phyloP scores from a whole-genome alignment of 30 jellyfish, hydroid and myxozoan species.

The Mastigias papua region DNA sequence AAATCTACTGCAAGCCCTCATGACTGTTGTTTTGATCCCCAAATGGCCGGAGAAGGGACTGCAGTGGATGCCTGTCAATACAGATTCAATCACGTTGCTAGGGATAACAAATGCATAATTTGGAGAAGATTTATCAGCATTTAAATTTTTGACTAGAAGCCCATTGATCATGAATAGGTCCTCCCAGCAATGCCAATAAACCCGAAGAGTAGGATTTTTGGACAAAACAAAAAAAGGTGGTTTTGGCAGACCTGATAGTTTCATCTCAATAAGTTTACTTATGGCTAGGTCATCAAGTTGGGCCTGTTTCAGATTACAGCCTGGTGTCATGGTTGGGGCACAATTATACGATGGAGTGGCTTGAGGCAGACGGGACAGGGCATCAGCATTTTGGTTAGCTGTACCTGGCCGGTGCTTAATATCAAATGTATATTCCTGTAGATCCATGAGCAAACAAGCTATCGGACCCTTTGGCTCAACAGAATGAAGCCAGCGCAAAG shows the following conservation, averaged over 20 bases:
- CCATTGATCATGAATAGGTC: constrained; percentile 7
- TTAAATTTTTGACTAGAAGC: neutral
- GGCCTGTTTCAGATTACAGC: constrained; percentile 1
- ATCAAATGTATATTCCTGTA: neutral
- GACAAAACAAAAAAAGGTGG: constrained; percentile 9
- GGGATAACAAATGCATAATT: constrained; percentile 26
- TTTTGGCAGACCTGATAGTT: constrained; percentile 7
- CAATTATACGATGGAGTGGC: neutral
- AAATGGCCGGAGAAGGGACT: constrained; percentile 23
- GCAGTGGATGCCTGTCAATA: constrained; percentile 23
- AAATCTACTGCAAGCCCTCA: constrained; percentile 1
- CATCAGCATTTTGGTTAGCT: neutral
- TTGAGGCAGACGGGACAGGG: neutral
- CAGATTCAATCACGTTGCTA: constrained; percentile 1
- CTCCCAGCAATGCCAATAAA: constrained; percentile 23
- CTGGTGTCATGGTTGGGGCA: constrained; percentile 5
- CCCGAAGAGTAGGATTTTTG: neutral
- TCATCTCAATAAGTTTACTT: constrained; percentile 2
- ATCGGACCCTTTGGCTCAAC: constrained; percentile 62
- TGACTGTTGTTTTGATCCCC: neutral
- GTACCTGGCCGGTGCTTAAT: neutral
- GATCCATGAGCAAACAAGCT: constrained; percentile 73
- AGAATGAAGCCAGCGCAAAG: constrained; percentile 64
- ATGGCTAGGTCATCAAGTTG: constrained; percentile 5
- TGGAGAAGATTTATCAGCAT: neutral